These are phyloP conservation scores for Ptychobarbus kaznakovi DNA, from an alignment of 2,797 vertebrate species.

Conservation along the genomic window DNA sequence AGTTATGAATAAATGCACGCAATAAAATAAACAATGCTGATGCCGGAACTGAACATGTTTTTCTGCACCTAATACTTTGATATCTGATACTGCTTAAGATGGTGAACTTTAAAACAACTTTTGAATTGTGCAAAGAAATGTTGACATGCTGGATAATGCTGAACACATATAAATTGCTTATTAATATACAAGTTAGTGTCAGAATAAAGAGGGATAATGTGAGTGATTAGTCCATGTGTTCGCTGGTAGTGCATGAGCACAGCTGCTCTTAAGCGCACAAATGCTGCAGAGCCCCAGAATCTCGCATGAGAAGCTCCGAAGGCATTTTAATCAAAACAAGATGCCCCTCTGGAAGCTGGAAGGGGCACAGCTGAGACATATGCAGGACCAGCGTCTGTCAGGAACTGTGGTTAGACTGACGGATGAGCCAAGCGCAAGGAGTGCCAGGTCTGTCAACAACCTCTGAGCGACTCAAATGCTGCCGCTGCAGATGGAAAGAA, in stretches of 20 bases:
- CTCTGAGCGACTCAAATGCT: constrained; percentile 9
- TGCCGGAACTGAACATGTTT: not conserved
- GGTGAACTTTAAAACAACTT: not conserved
- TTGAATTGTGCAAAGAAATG: not conserved
- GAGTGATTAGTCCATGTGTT: constrained; percentile 57
- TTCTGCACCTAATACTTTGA: constrained; percentile 34
- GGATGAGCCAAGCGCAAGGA: constrained; percentile 39
- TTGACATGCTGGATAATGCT: not conserved
- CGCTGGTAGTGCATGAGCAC: constrained; percentile 29
- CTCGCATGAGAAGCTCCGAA: constrained; percentile 64
- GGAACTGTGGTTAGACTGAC: constrained; percentile 40
- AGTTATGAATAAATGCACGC: constrained; percentile 35
- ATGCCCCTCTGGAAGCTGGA: constrained; percentile 62
- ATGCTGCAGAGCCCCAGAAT: constrained; percentile 49
- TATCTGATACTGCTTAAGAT: constrained; percentile 36
- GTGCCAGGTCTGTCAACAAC: constrained; percentile 50
- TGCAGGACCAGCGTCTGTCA: constrained; percentile 49
- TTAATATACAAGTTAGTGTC: constrained; percentile 29
- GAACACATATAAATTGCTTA: constrained; percentile 21
- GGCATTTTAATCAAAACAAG: constrained; percentile 70
- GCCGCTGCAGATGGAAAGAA: constrained; percentile 18
- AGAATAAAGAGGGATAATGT: constrained; percentile 37
- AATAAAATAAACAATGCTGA: constrained; percentile 40
- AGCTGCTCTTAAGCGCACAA: constrained; percentile 55
- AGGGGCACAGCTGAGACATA: constrained; percentile 55